phyloP scores from a whole-genome alignment of 1,140 invertebrate species.

The Bicyclus anynana region DNA sequence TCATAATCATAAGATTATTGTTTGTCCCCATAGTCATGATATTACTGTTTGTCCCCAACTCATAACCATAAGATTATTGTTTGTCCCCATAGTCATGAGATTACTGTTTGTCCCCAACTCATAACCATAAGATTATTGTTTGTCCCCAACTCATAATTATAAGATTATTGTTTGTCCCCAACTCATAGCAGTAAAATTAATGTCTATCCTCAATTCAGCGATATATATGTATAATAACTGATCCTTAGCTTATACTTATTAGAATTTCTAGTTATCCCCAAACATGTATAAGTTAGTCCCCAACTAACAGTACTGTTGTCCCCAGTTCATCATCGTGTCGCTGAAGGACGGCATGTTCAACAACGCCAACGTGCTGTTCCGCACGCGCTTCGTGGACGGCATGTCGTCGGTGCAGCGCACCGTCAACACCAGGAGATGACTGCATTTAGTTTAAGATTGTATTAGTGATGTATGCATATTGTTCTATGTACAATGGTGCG shows the following conservation, averaged over 20 bases:
- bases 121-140: too few relatives aligned
- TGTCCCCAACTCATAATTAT: too few relatives aligned
- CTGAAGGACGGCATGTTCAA: slow-evolving; percentile 99
- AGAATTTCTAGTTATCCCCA: background rate
- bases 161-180: background rate
- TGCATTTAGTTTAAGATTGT: too few relatives aligned
- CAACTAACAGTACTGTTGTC: slow-evolving; percentile 4
- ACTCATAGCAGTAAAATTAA: background rate
- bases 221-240: too few relatives aligned
- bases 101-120: background rate
- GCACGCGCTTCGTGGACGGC: slow-evolving; percentile 96
- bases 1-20: too few relatives aligned
- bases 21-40: too few relatives aligned
- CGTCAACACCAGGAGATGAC: slow-evolving; percentile 50
- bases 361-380: slow-evolving; percentile 98
- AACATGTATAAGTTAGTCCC: background rate
- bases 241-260: too few relatives aligned
- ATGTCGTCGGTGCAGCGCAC: slow-evolving; percentile 92
- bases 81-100: too few relatives aligned
- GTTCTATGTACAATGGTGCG: too few relatives aligned
- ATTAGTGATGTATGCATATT: too few relatives aligned
- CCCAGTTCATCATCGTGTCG: slow-evolving; percentile 98
- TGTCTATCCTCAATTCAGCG: background rate
- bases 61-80: too few relatives aligned
- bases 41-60: too few relatives aligned